phyloP scores from a whole-genome alignment of 2,797 vertebrate genomes.

The Nothura maculosa region DNA sequence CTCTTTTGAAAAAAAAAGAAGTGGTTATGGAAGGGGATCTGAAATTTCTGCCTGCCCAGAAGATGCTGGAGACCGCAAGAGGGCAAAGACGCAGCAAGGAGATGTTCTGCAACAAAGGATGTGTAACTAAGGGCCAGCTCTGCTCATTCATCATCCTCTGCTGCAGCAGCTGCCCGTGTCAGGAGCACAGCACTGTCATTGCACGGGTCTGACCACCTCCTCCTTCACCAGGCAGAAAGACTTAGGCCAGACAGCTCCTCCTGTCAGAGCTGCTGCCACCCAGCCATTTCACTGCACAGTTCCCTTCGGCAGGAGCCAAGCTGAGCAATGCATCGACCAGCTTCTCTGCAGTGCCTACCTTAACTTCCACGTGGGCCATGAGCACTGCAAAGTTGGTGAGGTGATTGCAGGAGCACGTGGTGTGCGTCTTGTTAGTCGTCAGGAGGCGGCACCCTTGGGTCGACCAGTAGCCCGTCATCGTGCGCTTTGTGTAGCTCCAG shows the following conservation, averaged over 20 bases:
- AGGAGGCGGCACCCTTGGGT: slow-evolving; percentile 96
- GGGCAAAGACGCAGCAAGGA: background rate
- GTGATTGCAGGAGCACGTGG: slow-evolving; percentile 96
- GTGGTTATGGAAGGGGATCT: background rate
- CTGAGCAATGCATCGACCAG: background rate
- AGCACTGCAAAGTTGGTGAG: slow-evolving; percentile 98
- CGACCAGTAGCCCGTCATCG: slow-evolving; percentile 96
- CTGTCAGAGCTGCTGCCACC: background rate
- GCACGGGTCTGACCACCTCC: background rate
- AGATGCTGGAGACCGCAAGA: fast-evolving
- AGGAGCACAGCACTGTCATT: background rate
- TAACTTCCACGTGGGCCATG: slow-evolving; percentile 97
- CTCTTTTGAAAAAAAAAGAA: background rate
- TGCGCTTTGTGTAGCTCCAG: slow-evolving; percentile 97
- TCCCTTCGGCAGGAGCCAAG: background rate
- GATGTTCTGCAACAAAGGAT: background rate
- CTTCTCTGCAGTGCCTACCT: slow-evolving; percentile 83
- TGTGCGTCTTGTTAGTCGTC: slow-evolving; percentile 94
- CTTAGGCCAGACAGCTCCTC: background rate
- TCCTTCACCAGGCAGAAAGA: background rate
- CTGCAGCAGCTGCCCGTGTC: background rate
- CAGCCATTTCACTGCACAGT: background rate
- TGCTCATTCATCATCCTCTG: background rate
- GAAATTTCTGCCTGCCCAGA: background rate
- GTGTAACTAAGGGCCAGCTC: background rate